phyloP scores from a whole-genome alignment of 2,797 vertebrate species.

The Pangasius macronema region DNA sequence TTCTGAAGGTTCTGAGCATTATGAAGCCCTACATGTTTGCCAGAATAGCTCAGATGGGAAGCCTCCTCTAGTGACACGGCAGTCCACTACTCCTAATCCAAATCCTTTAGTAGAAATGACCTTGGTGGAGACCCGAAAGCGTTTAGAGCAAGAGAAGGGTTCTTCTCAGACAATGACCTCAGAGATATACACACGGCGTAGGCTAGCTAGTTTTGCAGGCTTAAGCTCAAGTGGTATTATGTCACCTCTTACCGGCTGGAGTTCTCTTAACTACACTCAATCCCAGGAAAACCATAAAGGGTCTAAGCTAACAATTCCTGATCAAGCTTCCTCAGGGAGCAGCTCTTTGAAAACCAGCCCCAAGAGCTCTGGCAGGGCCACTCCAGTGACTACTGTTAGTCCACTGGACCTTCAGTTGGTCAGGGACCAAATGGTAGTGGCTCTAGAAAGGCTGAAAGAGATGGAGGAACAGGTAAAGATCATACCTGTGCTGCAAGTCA shows the following conservation, averaged over 20 bases:
- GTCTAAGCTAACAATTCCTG: conserved; percentile 72
- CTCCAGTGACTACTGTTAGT: conserved; percentile 82
- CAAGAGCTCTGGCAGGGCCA: conserved; percentile 85
- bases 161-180: conserved; percentile 61
- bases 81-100: conserved; percentile 72
- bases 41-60: conserved; percentile 60
- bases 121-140: conserved; percentile 79
- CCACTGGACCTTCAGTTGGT: conserved; percentile 89
- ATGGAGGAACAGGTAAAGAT: conserved; percentile 94
- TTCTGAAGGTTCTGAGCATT: conserved; percentile 61
- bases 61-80: conserved; percentile 73
- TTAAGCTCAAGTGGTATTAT: conserved; percentile 84
- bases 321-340: conserved; percentile 79
- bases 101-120: conserved; percentile 83
- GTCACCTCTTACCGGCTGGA: conserved; percentile 83
- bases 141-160: conserved; percentile 81
- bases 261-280: conserved; percentile 77
- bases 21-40: conserved; percentile 55
- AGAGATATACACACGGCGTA: conserved; percentile 77
- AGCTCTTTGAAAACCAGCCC: conserved; percentile 85
- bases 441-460: conserved; percentile 91
- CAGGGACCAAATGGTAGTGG: conserved; percentile 95
- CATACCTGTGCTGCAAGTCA: conserved; percentile 94
- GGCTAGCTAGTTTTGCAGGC: conserved; percentile 93
- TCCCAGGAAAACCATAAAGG: conserved; percentile 67